Base-by-base conservation (phyloP, 2,888 invertebrate genomes). In the Megaustenia siamemsis region DNA sequence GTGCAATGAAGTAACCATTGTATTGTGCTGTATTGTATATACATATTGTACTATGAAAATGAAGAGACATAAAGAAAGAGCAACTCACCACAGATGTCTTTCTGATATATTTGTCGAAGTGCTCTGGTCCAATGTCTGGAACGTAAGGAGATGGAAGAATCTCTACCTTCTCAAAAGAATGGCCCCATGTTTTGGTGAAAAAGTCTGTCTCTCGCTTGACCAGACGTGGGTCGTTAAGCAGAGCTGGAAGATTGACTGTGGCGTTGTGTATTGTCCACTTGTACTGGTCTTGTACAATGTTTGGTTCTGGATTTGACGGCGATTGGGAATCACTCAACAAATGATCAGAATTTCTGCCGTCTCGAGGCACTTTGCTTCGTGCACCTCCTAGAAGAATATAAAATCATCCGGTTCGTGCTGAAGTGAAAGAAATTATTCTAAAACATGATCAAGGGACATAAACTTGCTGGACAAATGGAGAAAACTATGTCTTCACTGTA, bases 101-200 rank as follows among this genome's bases (percentile, higher is more conserved):
- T 91, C 96, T 96, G 89, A 98, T 95, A 94, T 99, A 99, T 49
- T 95, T 95, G 90, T 97, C 97, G 94, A 99, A 98, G 94, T 98
- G 97, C 71, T 96, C 95, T 93, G 96, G 95, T 28, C 96, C 96
- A 86, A 99, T 96, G 91, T 97, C 96, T 66, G 97, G 97, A 89
- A 98, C 94, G 93, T 97, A 96, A 0, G 96, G 96, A 90, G 97
- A 97, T 89, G 96, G 96, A 63, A 96, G 95, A 90, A 98, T 96
- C 73, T 96, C 96, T 43, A 95, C 95, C 87, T 98, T 98, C 35
- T 98, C 96, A 94, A 99, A 99, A 86, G 96, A 95, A 91, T 98
- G 98, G 71, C 99, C 99, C 99, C 99, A 99, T 87, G 98, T 98
- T 94, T 97, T 98, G 0, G 98, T 98, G 92, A 99, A 98, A 93